Conservation (phyloP, 2,797 vertebrate species). For the Smutsia gigantea region DNA sequence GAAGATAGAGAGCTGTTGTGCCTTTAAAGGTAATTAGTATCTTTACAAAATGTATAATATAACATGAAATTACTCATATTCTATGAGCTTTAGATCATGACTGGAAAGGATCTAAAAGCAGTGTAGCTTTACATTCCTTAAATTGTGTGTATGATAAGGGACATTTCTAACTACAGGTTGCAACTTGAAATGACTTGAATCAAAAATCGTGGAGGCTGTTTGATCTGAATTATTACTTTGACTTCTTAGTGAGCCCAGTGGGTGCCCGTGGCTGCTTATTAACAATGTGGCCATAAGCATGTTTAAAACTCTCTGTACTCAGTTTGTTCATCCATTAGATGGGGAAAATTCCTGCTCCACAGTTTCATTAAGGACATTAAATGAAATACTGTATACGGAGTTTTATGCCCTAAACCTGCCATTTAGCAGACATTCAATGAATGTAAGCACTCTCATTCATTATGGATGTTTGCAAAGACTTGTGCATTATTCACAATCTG, state of each 20-base stretch:
- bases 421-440: slow-evolving; percentile 63
- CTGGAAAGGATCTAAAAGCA: slow-evolving; percentile 12
- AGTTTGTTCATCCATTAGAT: slow-evolving; percentile 6
- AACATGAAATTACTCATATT: slow-evolving; percentile 4
- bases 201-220: neutral
- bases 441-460: slow-evolving; percentile 61
- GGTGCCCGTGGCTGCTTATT: neutral
- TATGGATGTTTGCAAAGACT: slow-evolving; percentile 60
- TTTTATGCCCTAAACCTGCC: slow-evolving; percentile 20
- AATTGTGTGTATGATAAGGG: neutral
- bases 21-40: slow-evolving; percentile 20
- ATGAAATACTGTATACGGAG: slow-evolving; percentile 12
- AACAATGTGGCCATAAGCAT: neutral
- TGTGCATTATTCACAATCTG: slow-evolving; percentile 62
- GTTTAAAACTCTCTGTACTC: neutral
- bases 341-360: neutral
- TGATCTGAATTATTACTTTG: neutral
- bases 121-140: slow-evolving; percentile 21
- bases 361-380: slow-evolving; percentile 14
- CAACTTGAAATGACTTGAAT: slow-evolving; percentile 6
- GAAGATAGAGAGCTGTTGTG: neutral
- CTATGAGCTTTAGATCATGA: neutral
- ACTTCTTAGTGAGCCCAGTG: too few relatives aligned
- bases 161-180: slow-evolving; percentile 1
- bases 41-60: neutral